Base-by-base conservation (phyloP, 1,140 invertebrate genomes). In the Brachionus rotundiformis region DNA sequence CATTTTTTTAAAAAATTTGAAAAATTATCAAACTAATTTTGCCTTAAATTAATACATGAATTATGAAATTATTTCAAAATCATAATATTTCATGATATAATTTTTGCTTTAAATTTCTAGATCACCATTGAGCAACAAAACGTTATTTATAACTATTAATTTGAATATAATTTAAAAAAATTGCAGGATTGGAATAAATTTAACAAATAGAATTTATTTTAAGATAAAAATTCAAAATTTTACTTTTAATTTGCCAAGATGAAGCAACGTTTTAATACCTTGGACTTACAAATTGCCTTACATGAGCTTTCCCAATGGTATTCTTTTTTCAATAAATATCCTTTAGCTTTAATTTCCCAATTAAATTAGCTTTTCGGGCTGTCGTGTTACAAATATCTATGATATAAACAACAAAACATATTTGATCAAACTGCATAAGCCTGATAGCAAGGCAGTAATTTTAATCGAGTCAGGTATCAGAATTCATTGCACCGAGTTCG, bases 401-500 rank as follows among this genome's bases (percentile, higher is more conserved):
- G 97, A 99, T 87, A 92, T 99, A 81, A 96, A 99, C 87, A 92
- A 93, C 86, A 96, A 95, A 87, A 97, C 95, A 0, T 99, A 98
- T 89, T 90, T 99, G 7, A 93, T 99, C 83, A 92, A 94, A 84
- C 89, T 99, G 23, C 85, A 85, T 82, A 89, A 87, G 33, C 80
- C 77, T 6, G 61, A 82, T 25, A 39, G 47, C 33, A 82, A 71
- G 36, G 61, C 61, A 16, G 49, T 97, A 7, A 87, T 99, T 63
- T 86, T 99, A 3, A 87, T 99, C 3, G 98, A 99, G 90, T 98
- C 96, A 6, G 97, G 95, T 0, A 93, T 92, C 82, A 89, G 96
- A 75, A 92, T 99, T 83, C 97, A 99, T 87, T 92, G 92, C 71
- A 99, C 98, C 16, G 92, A 91, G 25, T 98, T 95, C 90, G 95